phyloP scores from a whole-genome alignment of 2,888 invertebrate genomes.

The Scaptomyza reducta region DNA sequence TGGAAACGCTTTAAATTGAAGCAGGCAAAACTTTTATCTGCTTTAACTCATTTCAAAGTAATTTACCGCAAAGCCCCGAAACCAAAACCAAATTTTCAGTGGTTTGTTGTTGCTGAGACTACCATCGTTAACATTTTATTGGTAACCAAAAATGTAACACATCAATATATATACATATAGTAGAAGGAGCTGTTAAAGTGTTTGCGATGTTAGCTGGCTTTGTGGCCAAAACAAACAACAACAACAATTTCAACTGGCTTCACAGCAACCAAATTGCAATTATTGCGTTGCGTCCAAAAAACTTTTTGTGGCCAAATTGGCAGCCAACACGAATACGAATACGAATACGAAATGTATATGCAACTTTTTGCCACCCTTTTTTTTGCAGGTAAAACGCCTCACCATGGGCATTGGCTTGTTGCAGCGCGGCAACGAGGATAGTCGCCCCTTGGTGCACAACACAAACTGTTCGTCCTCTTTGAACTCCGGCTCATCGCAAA shows the following conservation, averaged over 20 bases:
- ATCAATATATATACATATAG: constrained; percentile 43
- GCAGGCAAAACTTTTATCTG: constrained; percentile 44
- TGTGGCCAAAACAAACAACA: constrained; percentile 29
- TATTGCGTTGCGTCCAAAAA: constrained; percentile 58
- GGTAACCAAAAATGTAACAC: constrained; percentile 76
- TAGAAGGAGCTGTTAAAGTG: constrained; percentile 58
- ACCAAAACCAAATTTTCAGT: constrained; percentile 24
- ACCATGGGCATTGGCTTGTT: constrained; percentile 92
- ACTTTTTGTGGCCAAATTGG: constrained; percentile 45
- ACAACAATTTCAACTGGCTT: constrained; percentile 29
- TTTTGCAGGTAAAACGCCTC: constrained; percentile 87
- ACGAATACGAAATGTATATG: too few species aligned
- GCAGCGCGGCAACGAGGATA: constrained; percentile 88
- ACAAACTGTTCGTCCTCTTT: constrained; percentile 86
- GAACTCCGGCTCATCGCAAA: constrained; percentile 88
- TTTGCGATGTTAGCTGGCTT: constrained; percentile 68
- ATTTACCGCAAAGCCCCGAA: constrained; percentile 62
- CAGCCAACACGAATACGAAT: constrained; percentile 37
- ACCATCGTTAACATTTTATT: constrained; percentile 73
- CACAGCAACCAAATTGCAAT: constrained; percentile 54
- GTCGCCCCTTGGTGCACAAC: constrained; percentile 90
- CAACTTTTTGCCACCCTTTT: too few species aligned
- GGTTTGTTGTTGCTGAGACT: background rate
- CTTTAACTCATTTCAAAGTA: constrained; percentile 73
- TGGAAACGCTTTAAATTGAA: constrained; percentile 66